These are phyloP conservation scores for Drosophila austrosaltans DNA, from an alignment of 2,888 invertebrate genomes.

Conservation along the genomic window DNA sequence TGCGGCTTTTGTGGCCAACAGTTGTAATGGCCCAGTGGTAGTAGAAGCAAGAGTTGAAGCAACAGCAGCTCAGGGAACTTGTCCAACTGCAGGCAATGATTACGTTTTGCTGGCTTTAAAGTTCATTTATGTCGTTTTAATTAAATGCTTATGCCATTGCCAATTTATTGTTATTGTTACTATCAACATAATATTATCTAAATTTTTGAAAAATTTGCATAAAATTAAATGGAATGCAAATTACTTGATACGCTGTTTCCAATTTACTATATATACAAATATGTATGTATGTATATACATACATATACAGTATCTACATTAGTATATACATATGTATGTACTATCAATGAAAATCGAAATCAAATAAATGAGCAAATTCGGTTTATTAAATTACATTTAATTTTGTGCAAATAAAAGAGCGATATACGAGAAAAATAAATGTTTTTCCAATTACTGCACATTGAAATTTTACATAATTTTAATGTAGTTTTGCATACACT, in stretches of 20 bases:
- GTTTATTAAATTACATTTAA: slow-evolving; percentile 52
- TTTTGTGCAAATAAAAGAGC: slow-evolving; percentile 27
- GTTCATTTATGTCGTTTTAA: slow-evolving; percentile 53
- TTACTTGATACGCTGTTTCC: slow-evolving; percentile 33
- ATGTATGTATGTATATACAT: slow-evolving; percentile 23
- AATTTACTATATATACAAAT: neutral
- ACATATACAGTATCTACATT: neutral
- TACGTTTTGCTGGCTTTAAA: slow-evolving; percentile 5
- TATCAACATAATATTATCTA: slow-evolving; percentile 19
- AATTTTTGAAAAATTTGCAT: slow-evolving; percentile 43
- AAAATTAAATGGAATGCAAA: slow-evolving; percentile 60
- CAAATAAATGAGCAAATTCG: slow-evolving; percentile 40
- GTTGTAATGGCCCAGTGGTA: neutral
- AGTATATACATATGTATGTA: slow-evolving; percentile 27
- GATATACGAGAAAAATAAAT: neutral
- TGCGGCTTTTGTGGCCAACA: slow-evolving; percentile 27
- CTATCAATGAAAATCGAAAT: slow-evolving; percentile 23
- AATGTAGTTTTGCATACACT: neutral
- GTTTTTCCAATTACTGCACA: slow-evolving; percentile 9
- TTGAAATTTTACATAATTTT: neutral
- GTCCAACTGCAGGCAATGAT: neutral
- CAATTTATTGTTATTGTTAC: slow-evolving; percentile 25
- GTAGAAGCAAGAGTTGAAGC: neutral
- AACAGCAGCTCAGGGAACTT: neutral
- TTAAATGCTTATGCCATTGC: slow-evolving; percentile 38